phyloP scores from a whole-genome alignment of 1,140 invertebrate genomes.

The Littorina saxatilis region DNA sequence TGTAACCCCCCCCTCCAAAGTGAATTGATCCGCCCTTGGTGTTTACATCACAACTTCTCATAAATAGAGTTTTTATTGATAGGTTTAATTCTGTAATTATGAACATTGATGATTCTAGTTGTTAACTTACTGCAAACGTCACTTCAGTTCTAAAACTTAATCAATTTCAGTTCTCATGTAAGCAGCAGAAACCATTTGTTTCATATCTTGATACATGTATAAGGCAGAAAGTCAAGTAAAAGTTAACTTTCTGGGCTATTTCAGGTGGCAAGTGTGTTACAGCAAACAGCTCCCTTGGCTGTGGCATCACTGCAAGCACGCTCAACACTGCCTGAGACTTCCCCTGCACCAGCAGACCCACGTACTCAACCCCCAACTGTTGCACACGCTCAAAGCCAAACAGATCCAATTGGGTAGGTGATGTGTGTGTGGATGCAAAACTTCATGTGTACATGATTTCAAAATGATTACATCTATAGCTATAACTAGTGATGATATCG shows the following conservation, averaged over 20 bases:
- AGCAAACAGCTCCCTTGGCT: not conserved
- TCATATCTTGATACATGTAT: constrained; percentile 1
- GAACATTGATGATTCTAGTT: constrained; percentile 4
- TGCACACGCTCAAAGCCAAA: not conserved
- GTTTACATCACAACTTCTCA: not conserved
- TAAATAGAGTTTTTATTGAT: constrained; percentile 1
- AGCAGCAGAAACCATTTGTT: too few relatives aligned
- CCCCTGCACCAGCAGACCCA: constrained; percentile 1
- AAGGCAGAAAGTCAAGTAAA: constrained; percentile 3
- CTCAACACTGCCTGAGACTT: not conserved
- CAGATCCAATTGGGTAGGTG: constrained; percentile 2
- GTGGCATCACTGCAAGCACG: not conserved
- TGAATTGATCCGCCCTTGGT: too few relatives aligned
- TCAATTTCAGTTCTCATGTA: too few relatives aligned
- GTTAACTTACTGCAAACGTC: not conserved
- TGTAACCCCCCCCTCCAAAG: too few relatives aligned
- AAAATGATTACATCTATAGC: constrained; percentile 5
- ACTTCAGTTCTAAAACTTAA: constrained; percentile 3
- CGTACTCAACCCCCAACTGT: constrained; percentile 2
- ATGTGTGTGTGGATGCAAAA: constrained; percentile 3
- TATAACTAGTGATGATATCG: constrained; percentile 3
- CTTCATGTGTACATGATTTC: constrained; percentile 3
- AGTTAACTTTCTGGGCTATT: not conserved
- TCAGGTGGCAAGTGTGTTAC: constrained; percentile 2
- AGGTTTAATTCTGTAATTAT: constrained; percentile 4